Conservation (phyloP, 1,140 invertebrate genomes). For the Drosophila ambigua region DNA sequence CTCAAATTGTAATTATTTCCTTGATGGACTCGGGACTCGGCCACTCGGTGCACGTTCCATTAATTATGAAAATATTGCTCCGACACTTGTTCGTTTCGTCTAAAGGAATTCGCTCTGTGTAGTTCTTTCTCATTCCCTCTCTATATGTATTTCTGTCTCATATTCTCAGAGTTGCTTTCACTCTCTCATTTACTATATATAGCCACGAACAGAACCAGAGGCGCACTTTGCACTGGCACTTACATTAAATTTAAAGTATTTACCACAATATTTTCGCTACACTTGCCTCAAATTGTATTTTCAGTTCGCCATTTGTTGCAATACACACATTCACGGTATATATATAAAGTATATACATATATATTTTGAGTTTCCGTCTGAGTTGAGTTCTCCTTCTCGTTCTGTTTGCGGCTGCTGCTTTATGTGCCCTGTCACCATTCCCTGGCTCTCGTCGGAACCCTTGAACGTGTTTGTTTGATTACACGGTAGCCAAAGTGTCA, state of each 20-base stretch:
- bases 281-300: conserved; percentile 69
- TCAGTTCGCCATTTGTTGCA: conserved; percentile 25
- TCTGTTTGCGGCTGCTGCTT: conserved; percentile 36
- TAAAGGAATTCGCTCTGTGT: neutral
- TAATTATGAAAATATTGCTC: conserved; percentile 76
- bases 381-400: conserved; percentile 20
- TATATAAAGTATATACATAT: conserved; percentile 8
- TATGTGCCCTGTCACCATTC: conserved; percentile 21
- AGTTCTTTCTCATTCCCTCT: neutral
- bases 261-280: conserved; percentile 74
- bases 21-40: conserved; percentile 33
- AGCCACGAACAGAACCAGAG: conserved; percentile 1
- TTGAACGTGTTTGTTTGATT: conserved; percentile 25
- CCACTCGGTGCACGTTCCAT: conserved; percentile 65
- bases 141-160: neutral
- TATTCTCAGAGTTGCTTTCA: neutral
- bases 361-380: conserved; percentile 41
- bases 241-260: conserved; percentile 77
- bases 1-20: conserved; percentile 62
- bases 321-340: conserved; percentile 3
- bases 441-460: neutral
- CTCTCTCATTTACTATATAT: neutral
- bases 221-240: conserved; percentile 43
- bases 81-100: conserved; percentile 49
- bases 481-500: conserved; percentile 31